phyloP scores from a whole-genome alignment of 1,140 invertebrate species.

The Araneus ventricosus region DNA sequence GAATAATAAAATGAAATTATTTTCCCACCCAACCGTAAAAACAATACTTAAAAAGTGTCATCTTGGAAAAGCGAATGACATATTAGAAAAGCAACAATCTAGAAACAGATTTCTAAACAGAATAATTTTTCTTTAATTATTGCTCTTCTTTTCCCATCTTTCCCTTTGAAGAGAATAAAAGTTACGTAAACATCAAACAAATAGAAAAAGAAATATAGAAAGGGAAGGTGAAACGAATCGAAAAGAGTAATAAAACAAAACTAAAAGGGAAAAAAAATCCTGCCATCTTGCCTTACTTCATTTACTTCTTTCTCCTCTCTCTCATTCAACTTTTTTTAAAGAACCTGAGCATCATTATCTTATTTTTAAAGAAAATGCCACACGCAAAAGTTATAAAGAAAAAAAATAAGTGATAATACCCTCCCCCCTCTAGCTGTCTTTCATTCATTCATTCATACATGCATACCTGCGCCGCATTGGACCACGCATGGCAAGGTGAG shows the following conservation, averaged over 20 bases:
- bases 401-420: slow-evolving; percentile 51
- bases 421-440: not conserved
- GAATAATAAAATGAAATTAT: not conserved
- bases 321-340: not conserved
- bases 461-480: slow-evolving; percentile 34
- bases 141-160: not conserved
- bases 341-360: slow-evolving; percentile 35
- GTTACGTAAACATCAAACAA: slow-evolving; percentile 17
- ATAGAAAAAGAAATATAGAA: not conserved
- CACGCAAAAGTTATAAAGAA: not conserved
- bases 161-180: not conserved
- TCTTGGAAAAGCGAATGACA: not conserved
- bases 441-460: not conserved
- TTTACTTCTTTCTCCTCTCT: not conserved
- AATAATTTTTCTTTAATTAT: slow-evolving; percentile 51
- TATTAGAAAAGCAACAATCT: not conserved
- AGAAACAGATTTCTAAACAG: slow-evolving; percentile 43
- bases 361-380: slow-evolving; percentile 32
- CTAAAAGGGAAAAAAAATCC: not conserved
- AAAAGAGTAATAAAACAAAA: not conserved
- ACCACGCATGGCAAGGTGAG: slow-evolving; percentile 51
- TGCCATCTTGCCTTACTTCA: slow-evolving; percentile 9
- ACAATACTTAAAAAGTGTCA: not conserved
- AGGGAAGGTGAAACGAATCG: not conserved
- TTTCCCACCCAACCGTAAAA: not conserved